A percentile compares a stretch with the other conserved stretches of the same genome.
phyloP scores from a whole-genome alignment of 2,797 vertebrate genomes.

The Neopelma chrysocephalum region DNA sequence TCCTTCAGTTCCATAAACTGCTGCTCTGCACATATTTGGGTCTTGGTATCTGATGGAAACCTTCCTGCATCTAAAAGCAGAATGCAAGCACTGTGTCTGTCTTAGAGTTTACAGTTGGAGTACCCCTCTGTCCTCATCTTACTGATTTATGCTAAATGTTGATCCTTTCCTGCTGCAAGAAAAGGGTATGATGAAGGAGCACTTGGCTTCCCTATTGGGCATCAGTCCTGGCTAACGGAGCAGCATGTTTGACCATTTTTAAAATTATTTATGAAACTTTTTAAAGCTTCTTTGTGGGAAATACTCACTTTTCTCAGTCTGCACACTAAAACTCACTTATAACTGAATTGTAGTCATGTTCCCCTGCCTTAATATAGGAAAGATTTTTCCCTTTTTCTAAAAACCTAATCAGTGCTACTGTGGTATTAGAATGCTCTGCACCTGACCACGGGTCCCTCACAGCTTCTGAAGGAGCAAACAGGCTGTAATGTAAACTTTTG shows the following conservation, averaged over 20 bases:
- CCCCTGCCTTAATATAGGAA: not conserved
- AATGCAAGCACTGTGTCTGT: not conserved
- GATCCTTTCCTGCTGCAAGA: not conserved
- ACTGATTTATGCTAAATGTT: not conserved
- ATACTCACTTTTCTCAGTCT: constrained; percentile 14
- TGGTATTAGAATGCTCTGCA: not conserved
- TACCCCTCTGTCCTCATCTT: not conserved
- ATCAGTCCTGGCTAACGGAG: not conserved
- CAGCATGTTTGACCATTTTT: not conserved
- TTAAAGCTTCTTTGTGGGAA: constrained; percentile 18
- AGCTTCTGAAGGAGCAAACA: not conserved
- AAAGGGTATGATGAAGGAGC: not conserved
- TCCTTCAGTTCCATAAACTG: not conserved
- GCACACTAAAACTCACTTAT: constrained; percentile 9
- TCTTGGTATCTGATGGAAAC: not conserved
- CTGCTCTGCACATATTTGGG: not conserved
- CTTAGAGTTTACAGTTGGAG: not conserved
- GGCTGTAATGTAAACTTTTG: not conserved
- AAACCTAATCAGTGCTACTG: not conserved
- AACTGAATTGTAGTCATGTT: not conserved
- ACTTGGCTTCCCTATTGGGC: not conserved
- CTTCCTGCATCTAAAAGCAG: not conserved
- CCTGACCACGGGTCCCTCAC: not conserved
- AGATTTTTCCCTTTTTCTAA: not conserved
- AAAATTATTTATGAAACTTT: constrained; percentile 50